Conservation (phyloP, 2,888 invertebrate genomes). For the Drosophila melanosoma region DNA sequence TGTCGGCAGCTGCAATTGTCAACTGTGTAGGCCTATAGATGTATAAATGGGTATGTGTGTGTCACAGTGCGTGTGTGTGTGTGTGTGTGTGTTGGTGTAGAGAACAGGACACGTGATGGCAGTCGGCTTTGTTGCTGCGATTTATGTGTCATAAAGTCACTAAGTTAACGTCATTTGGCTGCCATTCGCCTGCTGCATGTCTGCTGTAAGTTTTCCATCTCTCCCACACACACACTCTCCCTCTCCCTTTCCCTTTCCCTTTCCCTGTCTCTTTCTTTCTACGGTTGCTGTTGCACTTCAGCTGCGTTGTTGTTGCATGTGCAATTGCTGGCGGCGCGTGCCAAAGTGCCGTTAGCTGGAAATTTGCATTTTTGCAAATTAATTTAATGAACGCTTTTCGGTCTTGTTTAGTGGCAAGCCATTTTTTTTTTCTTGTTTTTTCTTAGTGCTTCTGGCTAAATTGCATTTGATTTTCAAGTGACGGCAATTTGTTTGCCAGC, state of each 20-base stretch:
- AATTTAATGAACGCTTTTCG: conserved; percentile 78
- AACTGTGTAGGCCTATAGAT: conserved; percentile 48
- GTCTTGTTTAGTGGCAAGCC: conserved; percentile 71
- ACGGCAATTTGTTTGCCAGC: conserved; percentile 36
- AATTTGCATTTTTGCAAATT: conserved; percentile 81
- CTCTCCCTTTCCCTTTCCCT: neutral
- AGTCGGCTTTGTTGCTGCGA: conserved; percentile 68
- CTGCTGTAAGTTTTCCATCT: conserved; percentile 37
- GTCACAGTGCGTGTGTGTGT: conserved; percentile 1
- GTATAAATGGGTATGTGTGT: conserved; percentile 1
- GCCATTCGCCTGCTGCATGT: conserved; percentile 67
- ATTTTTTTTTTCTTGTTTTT: conserved; percentile 16
- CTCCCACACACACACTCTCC: conserved; percentile 3
- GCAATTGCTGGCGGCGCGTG: conserved; percentile 65
- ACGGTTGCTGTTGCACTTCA: conserved; percentile 50
- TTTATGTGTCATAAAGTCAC: conserved; percentile 85
- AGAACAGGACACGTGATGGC: conserved; percentile 50
- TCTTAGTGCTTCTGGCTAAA: conserved; percentile 49
- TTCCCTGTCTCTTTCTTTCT: neutral
- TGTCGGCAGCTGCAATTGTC: conserved; percentile 50
- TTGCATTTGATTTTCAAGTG: conserved; percentile 62
- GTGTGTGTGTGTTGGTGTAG: conserved; percentile 12
- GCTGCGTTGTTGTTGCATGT: conserved; percentile 40
- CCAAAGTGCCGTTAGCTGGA: conserved; percentile 76
- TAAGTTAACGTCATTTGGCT: conserved; percentile 78